Conservation (phyloP, 2,797 vertebrate genomes). For the Neosalanx taihuensis region DNA sequence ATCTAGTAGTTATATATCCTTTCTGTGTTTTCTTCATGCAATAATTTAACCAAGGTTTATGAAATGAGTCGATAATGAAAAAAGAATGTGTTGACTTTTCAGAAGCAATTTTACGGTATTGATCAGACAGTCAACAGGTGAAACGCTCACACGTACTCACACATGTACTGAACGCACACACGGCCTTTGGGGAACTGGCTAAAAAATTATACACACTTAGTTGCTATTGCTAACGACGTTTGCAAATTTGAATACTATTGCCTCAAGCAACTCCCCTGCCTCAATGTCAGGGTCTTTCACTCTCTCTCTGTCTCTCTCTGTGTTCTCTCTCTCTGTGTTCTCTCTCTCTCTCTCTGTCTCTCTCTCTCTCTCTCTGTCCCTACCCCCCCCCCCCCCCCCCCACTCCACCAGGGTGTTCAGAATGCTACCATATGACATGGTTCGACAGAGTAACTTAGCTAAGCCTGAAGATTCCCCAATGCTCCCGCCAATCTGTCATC, state of each 20-base stretch:
- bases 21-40: background rate
- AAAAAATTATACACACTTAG: background rate
- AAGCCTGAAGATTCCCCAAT: conserved; percentile 7
- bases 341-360: background rate
- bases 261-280: background rate
- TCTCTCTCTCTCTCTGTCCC: background rate
- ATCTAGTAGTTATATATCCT: too few relatives aligned
- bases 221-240: background rate
- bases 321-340: background rate
- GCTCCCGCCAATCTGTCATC: conserved; percentile 19
- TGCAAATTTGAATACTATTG: background rate
- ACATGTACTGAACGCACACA: background rate
- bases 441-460: background rate
- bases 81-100: background rate
- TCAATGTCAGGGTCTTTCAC: background rate
- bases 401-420: background rate
- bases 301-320: background rate
- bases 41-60: background rate
- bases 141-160: background rate
- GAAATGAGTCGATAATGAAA: background rate
- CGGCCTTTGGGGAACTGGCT: too few relatives aligned
- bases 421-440: conserved; percentile 10
- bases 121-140: background rate
- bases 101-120: background rate
- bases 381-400: too few relatives aligned